Evolutionary conservation across 2,113 vertebrate genomes (phyloP).

Genomic region (Dasyprocta punctata): DNA sequence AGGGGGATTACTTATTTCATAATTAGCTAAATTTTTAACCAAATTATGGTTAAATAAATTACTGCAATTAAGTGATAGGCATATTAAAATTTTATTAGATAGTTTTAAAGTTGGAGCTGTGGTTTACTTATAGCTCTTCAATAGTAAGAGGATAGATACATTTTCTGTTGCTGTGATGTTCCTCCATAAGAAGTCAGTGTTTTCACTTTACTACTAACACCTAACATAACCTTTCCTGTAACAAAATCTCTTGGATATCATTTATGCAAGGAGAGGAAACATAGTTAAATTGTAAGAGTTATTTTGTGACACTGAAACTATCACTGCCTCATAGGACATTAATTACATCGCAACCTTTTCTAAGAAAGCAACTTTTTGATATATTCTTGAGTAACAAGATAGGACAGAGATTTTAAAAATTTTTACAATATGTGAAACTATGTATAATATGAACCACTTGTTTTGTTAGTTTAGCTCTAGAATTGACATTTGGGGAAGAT

Average conservation of each 20-base stretch:
- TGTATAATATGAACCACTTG: background rate
- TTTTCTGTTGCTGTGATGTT: background rate
- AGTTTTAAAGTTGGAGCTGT: background rate
- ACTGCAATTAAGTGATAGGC: background rate
- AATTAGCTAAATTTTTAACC: background rate
- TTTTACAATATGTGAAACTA: background rate
- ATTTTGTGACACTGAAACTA: background rate
- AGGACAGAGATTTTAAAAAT: background rate
- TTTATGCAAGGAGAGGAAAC: background rate
- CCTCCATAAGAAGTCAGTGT: background rate
- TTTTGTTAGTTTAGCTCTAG: background rate
- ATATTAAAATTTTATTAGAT: background rate
- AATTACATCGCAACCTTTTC: background rate
- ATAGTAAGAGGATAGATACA: background rate
- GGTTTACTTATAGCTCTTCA: background rate
- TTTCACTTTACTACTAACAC: background rate
- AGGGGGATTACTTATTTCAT: background rate
- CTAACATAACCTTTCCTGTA: background rate
- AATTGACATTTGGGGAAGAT: background rate
- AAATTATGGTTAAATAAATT: background rate
- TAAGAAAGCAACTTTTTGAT: background rate
- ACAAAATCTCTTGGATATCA: background rate
- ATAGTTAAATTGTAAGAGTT: background rate
- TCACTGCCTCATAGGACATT: background rate
- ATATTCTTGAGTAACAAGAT: conserved; percentile 5